Evolutionary conservation across 2,888 invertebrate species (phyloP).

Genomic region (Metellina segmentata): DNA sequence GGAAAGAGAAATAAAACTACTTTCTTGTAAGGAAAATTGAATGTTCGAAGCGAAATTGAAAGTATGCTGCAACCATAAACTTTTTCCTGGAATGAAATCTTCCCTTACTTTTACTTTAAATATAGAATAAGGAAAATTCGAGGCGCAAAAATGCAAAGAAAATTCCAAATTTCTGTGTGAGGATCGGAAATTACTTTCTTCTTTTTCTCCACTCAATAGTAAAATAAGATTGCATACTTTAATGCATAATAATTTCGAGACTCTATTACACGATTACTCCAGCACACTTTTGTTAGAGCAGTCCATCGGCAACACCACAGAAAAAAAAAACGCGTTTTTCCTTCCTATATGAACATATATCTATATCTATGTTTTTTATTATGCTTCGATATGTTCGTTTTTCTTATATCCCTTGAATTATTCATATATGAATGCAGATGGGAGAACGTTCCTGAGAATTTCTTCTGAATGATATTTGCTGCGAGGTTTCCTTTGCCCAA

Average conservation of each 20-base stretch:
- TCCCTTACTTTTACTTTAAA: constrained; percentile 19
- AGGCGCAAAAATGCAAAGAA: constrained; percentile 2
- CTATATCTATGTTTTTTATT: constrained; percentile 19
- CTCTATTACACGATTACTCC: constrained; percentile 22
- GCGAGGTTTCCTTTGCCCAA: background rate
- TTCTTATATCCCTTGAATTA: constrained; percentile 51
- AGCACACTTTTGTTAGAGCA: constrained; percentile 39
- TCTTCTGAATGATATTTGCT: constrained; percentile 47
- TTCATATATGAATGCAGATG: constrained; percentile 55
- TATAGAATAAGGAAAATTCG: constrained; percentile 4
- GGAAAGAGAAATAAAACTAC: constrained; percentile 1
- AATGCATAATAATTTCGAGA: constrained; percentile 65
- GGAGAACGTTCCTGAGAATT: constrained; percentile 30
- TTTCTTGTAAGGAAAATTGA: constrained; percentile 50
- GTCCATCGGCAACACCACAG: constrained; percentile 18
- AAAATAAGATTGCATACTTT: constrained; percentile 42
- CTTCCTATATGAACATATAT: constrained; percentile 28
- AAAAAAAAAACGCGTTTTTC: background rate
- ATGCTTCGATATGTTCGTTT: constrained; percentile 11
- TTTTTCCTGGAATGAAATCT: constrained; percentile 38
- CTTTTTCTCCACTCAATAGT: background rate
- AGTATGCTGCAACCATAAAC: constrained; percentile 36
- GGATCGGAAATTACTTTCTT: constrained; percentile 59
- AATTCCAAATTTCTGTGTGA: constrained; percentile 20
- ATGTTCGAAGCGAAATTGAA: constrained; percentile 53